phyloP scores from a whole-genome alignment of 2,113 vertebrate genomes.

The Pelusios castaneus region DNA sequence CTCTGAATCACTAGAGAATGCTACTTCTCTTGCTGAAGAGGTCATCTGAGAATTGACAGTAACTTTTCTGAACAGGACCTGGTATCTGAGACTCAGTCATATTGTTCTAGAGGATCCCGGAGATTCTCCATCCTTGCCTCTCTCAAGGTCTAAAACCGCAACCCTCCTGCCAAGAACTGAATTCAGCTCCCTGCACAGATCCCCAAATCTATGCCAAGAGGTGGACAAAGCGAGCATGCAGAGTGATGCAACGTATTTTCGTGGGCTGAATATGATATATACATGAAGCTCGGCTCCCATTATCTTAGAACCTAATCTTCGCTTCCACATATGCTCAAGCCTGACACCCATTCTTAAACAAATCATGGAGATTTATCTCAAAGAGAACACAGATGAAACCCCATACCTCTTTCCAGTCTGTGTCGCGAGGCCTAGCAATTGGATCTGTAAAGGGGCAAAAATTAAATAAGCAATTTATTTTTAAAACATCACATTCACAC shows the following conservation, averaged over 20 bases:
- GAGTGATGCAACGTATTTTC: background rate
- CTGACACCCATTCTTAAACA: background rate
- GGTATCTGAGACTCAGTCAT: background rate
- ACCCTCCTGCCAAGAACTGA: background rate
- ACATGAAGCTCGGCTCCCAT: background rate
- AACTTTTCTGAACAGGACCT: background rate
- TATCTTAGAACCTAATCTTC: background rate
- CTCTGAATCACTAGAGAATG: background rate
- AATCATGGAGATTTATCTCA: background rate
- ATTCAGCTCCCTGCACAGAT: background rate
- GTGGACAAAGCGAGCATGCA: background rate
- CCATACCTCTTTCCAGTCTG: slow-evolving; percentile 84
- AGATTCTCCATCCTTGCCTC: background rate
- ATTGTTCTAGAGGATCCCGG: background rate
- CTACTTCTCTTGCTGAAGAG: background rate
- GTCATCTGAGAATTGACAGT: background rate
- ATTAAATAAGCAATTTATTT: background rate
- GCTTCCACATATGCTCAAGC: background rate
- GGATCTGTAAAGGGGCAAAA: slow-evolving; percentile 69
- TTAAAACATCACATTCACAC: background rate
- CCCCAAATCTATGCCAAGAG: rapidly evolving
- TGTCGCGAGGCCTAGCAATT: slow-evolving; percentile 73
- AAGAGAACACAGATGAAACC: background rate
- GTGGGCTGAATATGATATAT: background rate
- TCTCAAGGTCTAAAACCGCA: background rate